Evolutionary conservation across 2,888 invertebrate genomes (phyloP).

Genomic region (Vannuccia rotundouncinata): DNA sequence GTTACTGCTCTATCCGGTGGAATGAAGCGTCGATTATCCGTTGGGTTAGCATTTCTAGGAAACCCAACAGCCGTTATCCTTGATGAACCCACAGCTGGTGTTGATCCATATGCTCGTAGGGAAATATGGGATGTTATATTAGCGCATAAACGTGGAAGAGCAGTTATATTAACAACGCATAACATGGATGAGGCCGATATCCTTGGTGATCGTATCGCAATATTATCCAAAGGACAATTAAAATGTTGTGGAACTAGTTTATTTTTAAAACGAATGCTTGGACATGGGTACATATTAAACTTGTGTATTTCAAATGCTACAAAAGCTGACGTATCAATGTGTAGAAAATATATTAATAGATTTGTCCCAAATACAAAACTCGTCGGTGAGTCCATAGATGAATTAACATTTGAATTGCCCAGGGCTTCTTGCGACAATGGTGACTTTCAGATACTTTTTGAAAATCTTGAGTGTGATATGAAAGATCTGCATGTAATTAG

Average conservation of each 20-base stretch:
- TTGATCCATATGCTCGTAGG: conserved; percentile 77
- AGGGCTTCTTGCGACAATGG: not conserved
- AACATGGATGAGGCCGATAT: conserved; percentile 61
- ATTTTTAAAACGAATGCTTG: conserved; percentile 27
- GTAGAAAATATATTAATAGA: not conserved
- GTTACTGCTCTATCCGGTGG: conserved; percentile 63
- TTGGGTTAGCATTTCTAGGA: conserved; percentile 78
- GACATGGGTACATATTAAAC: conserved; percentile 27
- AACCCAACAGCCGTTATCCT: conserved; percentile 66
- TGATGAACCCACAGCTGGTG: conserved; percentile 77
- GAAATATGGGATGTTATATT: conserved; percentile 70
- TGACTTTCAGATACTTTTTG: not conserved
- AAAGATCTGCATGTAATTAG: not conserved
- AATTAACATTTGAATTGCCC: not conserved
- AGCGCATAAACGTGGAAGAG: conserved; percentile 61
- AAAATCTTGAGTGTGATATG: not conserved
- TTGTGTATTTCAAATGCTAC: too few species aligned
- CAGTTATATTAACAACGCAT: conserved; percentile 59
- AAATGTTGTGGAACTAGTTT: conserved; percentile 28
- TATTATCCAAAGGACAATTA: conserved; percentile 57
- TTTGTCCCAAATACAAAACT: not conserved
- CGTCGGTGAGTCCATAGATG: not conserved
- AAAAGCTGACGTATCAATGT: too few species aligned
- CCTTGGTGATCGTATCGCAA: conserved; percentile 59
- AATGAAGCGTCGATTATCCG: conserved; percentile 75